Evolutionary conservation across 1,140 invertebrate species (phyloP), one percentile per base, ranked within the genome.

Genomic region (Cotesia typhae): DNA sequence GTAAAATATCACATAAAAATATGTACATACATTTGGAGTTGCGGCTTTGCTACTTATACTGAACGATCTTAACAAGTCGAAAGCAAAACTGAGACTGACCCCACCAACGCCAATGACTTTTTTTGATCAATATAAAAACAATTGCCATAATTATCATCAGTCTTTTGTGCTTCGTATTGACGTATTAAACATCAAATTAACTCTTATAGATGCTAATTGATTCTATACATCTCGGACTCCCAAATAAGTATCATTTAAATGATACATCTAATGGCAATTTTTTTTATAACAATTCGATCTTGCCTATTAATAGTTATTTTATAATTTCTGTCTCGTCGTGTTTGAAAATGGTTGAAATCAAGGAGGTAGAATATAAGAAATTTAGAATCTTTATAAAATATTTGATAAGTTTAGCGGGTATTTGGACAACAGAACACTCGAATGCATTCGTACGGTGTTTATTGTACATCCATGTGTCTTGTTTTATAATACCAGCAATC

Each of bases 381-480:
- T 64, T 4, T 4, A 64, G 14, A 9, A 64, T 4, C 36, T 36
- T 14, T 37, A 35, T 12, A n/a, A 64, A 4, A 64, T 28, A 28
- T 28, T 28, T 52, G n/a, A 7, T 51, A 20, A 17, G 12, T n/a
- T 47, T 12, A 5, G 51, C 51, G 36, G 64, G 64, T 5, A 20
- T 66, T 14, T 66, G 64, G 64, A 37, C 36, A 17, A 28, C 20
- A 20, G 64, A 66, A 5, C 38, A 52, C 51, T 37, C 37, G 6
- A 9, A 17, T n/a, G n/a, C 20, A 35, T 10, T 72, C 4, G 53
- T 65, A 52, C 51, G 47, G 14, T 6, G 63, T 2, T 12, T 74
- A 10, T 51, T 60, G 0, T 51, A 69, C 20, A 9, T 61, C 28
- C 52, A 63, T 12, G 20, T 66, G 14, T 65, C 9, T 12, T 61